Evolutionary conservation across 2,797 vertebrate genomes (phyloP).

Genomic region (Psittacula derbiana): DNA sequence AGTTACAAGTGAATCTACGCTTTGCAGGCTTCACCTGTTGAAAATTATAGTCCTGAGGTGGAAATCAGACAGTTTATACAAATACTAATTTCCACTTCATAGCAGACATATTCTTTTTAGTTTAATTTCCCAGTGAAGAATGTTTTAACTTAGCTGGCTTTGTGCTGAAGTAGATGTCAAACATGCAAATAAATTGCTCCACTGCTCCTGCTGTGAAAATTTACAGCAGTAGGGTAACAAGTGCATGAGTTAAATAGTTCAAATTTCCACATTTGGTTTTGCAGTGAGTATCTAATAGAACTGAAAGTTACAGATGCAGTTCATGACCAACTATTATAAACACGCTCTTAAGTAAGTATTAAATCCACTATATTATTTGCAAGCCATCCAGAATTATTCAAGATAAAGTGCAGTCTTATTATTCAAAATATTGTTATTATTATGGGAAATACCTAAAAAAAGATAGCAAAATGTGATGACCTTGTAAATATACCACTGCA

Average conservation of each 20-base stretch:
- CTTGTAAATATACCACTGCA: neutral
- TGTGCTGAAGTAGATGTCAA: neutral
- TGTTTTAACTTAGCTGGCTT: neutral
- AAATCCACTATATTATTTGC: neutral
- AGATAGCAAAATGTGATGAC: neutral
- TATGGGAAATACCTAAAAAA: neutral
- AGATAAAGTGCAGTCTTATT: neutral
- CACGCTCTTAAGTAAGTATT: neutral
- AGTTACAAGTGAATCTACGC: neutral
- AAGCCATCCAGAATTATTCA: neutral
- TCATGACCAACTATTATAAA: neutral
- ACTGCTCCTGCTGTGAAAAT: neutral
- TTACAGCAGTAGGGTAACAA: neutral
- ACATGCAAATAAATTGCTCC: neutral
- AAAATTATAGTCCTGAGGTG: neutral
- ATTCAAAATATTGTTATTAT: neutral
- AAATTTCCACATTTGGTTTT: neutral
- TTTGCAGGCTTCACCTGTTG: neutral
- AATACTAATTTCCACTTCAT: neutral
- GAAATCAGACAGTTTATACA: neutral
- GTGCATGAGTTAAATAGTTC: neutral
- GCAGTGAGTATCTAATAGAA: neutral
- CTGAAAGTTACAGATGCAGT: neutral
- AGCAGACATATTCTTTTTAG: neutral
- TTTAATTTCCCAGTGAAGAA: neutral